Evolutionary conservation across 1,140 invertebrate genomes (phyloP).

Genomic region (Drosophila equinoxialis): DNA sequence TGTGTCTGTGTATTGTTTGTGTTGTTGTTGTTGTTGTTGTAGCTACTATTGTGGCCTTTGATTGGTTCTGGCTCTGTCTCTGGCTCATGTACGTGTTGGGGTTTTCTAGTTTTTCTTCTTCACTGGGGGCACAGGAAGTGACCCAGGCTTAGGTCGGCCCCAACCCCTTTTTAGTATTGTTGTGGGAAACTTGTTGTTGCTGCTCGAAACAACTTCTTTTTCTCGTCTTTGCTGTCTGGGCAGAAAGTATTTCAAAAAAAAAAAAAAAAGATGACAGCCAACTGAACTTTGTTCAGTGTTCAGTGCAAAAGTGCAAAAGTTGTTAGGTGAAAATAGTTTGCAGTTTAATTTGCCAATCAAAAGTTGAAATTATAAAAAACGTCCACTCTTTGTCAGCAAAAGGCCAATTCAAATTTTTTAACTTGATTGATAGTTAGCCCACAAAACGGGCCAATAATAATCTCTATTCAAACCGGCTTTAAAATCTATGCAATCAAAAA

Average conservation of each 20-base stretch:
- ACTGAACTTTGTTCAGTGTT: slow-evolving; percentile 43
- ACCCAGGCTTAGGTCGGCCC: slow-evolving; percentile 16
- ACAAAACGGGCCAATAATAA: neutral
- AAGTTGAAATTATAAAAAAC: slow-evolving; percentile 55
- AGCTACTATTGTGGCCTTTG: slow-evolving; percentile 47
- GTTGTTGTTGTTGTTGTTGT: slow-evolving; percentile 43
- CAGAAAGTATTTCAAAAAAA: slow-evolving; percentile 21
- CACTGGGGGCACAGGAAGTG: slow-evolving; percentile 58
- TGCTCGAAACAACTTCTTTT: slow-evolving; percentile 26
- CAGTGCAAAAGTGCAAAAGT: slow-evolving; percentile 45
- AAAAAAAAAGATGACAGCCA: slow-evolving; percentile 7
- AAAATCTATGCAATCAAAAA: too few relatives aligned
- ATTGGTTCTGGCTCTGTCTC: slow-evolving; percentile 49
- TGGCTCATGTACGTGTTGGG: slow-evolving; percentile 52
- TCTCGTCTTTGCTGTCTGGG: slow-evolving; percentile 8
- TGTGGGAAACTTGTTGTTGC: slow-evolving; percentile 53
- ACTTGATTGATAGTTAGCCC: neutral
- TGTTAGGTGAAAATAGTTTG: slow-evolving; percentile 57
- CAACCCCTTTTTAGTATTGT: slow-evolving; percentile 22
- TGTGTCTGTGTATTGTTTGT: slow-evolving; percentile 1
- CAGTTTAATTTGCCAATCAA: slow-evolving; percentile 59
- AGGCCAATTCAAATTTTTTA: slow-evolving; percentile 12
- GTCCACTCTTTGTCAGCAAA: slow-evolving; percentile 8
- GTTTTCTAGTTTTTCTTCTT: slow-evolving; percentile 22
- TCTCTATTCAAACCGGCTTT: neutral